Percentiles rank a stretch among this genome's conserved stretches.
These are phyloP conservation scores for Donacobius atricapilla DNA, from an alignment of 2,113 vertebrate genomes.

Conservation along the genomic window DNA sequence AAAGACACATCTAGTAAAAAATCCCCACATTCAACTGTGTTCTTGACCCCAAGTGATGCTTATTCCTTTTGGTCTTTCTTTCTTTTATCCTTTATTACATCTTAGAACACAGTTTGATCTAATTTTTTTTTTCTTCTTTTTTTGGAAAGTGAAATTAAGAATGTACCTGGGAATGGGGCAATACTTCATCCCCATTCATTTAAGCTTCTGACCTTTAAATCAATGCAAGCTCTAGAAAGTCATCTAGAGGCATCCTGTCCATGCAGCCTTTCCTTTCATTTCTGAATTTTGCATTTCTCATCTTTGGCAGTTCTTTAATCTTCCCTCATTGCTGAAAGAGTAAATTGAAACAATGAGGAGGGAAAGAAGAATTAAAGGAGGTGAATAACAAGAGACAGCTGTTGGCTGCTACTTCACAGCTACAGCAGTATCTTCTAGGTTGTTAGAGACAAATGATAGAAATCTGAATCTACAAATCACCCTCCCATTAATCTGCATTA, in stretches of 20 bases:
- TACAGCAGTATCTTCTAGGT: not conserved
- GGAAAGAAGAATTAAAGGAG: conserved; percentile 4
- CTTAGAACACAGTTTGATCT: not conserved
- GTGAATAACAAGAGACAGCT: conserved; percentile 30
- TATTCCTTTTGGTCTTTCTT: not conserved
- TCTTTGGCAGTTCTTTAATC: conserved; percentile 33
- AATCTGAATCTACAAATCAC: not conserved
- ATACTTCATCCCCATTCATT: not conserved
- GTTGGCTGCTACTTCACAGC: not conserved
- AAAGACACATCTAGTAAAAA: not conserved
- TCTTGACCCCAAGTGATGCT: not conserved
- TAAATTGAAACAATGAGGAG: not conserved
- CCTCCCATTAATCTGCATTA: not conserved
- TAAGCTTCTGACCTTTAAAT: not conserved
- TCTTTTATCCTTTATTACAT: not conserved
- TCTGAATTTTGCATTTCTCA: not conserved
- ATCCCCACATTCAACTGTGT: not conserved
- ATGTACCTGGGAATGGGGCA: not conserved
- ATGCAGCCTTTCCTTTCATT: not conserved
- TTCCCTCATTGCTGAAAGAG: not conserved
- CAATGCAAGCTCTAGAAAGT: not conserved
- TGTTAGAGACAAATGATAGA: not conserved
- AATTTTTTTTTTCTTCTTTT: not conserved
- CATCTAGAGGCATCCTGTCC: not conserved
- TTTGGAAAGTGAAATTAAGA: not conserved